Conservation (phyloP, 1,140 invertebrate genomes). For the Apocrypta bakeri region DNA sequence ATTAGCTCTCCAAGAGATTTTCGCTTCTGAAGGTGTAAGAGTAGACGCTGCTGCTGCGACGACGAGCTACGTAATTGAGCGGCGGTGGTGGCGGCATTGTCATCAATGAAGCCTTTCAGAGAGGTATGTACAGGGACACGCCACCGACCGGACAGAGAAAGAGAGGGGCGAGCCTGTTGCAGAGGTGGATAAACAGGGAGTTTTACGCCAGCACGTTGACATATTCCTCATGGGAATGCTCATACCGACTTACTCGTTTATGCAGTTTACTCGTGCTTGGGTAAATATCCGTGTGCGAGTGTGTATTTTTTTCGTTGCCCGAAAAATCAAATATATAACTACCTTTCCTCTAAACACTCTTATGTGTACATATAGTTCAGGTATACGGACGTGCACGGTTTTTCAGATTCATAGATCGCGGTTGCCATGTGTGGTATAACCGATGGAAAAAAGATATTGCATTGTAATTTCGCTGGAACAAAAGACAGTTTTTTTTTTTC, state of each 20-base stretch:
- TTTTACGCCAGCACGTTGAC: not conserved
- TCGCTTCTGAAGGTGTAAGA: not conserved
- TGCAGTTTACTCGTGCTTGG: slow-evolving; percentile 23
- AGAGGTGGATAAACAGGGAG: slow-evolving; percentile 5
- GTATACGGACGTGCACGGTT: not conserved
- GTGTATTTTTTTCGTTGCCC: too few species aligned
- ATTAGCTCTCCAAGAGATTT: not conserved
- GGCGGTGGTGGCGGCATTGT: slow-evolving; percentile 13
- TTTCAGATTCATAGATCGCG: not conserved
- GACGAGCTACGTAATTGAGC: slow-evolving; percentile 9
- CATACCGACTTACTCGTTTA: not conserved
- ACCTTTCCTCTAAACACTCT: not conserved
- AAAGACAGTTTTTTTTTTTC: not conserved
- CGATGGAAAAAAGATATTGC: too few species aligned
- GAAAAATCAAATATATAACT: not conserved
- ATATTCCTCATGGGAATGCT: slow-evolving; percentile 17
- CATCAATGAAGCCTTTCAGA: slow-evolving; percentile 37
- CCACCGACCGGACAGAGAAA: slow-evolving; percentile 2
- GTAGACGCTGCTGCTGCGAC: not conserved
- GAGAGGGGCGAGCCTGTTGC: not conserved
- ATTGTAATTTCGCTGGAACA: too few species aligned
- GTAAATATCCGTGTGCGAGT: slow-evolving; percentile 14
- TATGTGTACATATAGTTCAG: not conserved
- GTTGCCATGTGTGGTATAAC: too few species aligned
- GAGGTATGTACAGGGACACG: not conserved